Conservation (phyloP, 2,113 vertebrate species). For the Python bivittatus region DNA sequence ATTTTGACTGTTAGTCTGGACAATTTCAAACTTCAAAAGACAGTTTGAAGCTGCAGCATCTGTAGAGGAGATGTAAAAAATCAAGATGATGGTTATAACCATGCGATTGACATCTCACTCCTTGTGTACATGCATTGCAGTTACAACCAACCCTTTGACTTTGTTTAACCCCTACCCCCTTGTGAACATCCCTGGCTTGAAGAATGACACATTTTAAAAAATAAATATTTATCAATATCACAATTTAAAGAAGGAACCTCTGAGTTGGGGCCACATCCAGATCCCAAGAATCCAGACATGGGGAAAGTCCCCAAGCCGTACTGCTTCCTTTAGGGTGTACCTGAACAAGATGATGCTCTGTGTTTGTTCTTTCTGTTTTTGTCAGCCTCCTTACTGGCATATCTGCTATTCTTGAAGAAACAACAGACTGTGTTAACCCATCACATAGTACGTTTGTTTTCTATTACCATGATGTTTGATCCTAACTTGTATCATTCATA, state of each 20-base stretch:
- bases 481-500: neutral
- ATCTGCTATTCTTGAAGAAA: neutral
- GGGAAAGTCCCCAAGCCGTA: neutral
- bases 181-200: neutral
- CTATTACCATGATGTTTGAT: too few relatives aligned
- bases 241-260: neutral
- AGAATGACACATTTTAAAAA: neutral
- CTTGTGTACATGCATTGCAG: neutral
- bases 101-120: neutral
- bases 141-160: neutral
- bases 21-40: neutral
- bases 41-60: neutral
- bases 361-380: neutral
- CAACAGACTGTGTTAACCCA: neutral
- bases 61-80: neutral
- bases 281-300: neutral
- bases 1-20: neutral
- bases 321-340: neutral
- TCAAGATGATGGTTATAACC: neutral
- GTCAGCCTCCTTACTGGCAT: neutral
- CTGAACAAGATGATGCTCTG: neutral
- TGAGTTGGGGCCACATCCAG: neutral
- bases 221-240: neutral
- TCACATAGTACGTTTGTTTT: neutral
- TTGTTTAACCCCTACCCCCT: neutral